Evolutionary conservation across 2,797 vertebrate species (phyloP).

Genomic region (Holocentrus rufus): DNA sequence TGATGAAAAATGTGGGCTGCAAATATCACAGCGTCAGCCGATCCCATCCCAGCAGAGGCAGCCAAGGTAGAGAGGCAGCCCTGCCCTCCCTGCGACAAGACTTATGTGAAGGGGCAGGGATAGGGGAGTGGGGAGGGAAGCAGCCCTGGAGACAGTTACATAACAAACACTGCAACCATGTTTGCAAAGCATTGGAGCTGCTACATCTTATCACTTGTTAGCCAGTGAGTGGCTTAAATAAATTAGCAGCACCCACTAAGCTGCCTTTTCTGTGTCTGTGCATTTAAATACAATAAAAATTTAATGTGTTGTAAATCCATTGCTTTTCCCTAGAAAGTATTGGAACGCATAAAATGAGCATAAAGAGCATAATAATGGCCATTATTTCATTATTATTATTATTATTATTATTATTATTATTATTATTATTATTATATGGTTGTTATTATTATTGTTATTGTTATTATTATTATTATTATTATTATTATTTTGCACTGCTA

Average conservation of each 20-base stretch:
- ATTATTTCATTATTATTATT: not conserved
- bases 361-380: no score
- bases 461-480: not conserved
- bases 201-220: conserved; percentile 18
- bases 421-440: not conserved
- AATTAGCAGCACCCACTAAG: conserved; percentile 6
- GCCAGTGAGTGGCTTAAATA: conserved; percentile 15
- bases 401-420: not conserved
- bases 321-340: not conserved
- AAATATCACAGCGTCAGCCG: conserved; percentile 38
- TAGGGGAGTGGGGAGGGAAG: conserved; percentile 4
- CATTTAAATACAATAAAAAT: not conserved
- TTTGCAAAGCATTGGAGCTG: conserved; percentile 5
- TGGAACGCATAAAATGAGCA: not conserved
- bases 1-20: conserved; percentile 39
- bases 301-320: not conserved
- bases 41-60: conserved; percentile 3
- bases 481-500: no score
- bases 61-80: conserved; percentile 40
- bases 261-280: conserved; percentile 1
- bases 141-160: conserved; percentile 53
- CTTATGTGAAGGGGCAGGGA: conserved; percentile 37
- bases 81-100: conserved; percentile 47
- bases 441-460: not conserved
- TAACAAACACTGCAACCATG: conserved; percentile 60